Base-by-base conservation (phyloP, 2,888 invertebrate species). In the Tolmerus cingulatus region DNA sequence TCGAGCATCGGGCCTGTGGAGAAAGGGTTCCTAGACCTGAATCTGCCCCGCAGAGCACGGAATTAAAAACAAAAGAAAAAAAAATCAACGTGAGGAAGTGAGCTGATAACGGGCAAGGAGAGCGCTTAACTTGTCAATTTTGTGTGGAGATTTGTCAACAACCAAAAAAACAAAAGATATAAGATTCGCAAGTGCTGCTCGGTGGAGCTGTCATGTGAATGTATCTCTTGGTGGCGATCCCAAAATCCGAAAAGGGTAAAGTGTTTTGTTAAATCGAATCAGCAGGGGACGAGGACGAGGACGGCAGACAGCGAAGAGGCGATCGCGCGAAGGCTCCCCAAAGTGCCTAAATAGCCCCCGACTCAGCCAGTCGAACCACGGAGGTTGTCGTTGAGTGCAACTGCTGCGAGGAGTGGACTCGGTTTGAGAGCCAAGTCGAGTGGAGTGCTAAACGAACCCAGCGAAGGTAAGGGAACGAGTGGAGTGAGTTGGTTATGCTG, bases 81-180 rank as follows among this genome's bases (percentile, higher is more conserved):
- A 46, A 46, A 19, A 66, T 66, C 66, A 66, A 12, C 66, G 66
- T 66, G 23, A 27, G 23, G 66, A 66, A 66, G 66, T 66, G 23
- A 27, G 66, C 66, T 66, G 66, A 66, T 66, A 66, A 66, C 66
- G 66, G 66, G 76, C 76, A 76, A 76, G 76, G 51, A 81, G 43
- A 81, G 23, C 40, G 23, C 40, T n/a, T 40, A 43, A 51, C 30
- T 43, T 81, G 81, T 81, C 55, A 81, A 51, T 23, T 79, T 55
- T 19, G 55, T 66, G 66, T n/a, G 46, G 46, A 81, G 51, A 43
- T 37, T 66, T 84, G 84, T 84, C 84, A 84, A 84, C 84, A 84
- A n/a, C n/a, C n/a, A n/a, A n/a, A n/a, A n/a, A n/a, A n/a, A n/a
- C n/a, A n/a, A n/a, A n/a, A n/a, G n/a, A n/a, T n/a, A n/a, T n/a